Evolutionary conservation across 2,113 vertebrate species (phyloP).

Genomic region (Bufo gargarizans): DNA sequence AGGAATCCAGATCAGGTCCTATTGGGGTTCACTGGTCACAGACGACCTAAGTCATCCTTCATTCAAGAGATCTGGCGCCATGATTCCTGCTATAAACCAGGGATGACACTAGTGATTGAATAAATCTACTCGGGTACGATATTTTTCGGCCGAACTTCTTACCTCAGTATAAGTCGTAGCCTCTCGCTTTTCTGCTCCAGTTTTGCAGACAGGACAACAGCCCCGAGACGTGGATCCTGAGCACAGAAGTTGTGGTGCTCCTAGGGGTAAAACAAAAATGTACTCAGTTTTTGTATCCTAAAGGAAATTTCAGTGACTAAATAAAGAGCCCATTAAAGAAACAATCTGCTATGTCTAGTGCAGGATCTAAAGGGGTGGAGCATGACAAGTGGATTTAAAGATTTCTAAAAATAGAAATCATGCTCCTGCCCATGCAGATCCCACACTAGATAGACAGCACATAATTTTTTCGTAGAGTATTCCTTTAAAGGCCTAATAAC

Average conservation of each 20-base stretch:
- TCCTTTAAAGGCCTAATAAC: too few relatives aligned
- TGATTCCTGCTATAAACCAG: too few relatives aligned
- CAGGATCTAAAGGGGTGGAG: too few relatives aligned
- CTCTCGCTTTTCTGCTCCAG: constrained; percentile 78
- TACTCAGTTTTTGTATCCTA: not conserved
- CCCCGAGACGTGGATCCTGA: constrained; percentile 77
- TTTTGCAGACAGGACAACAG: constrained; percentile 84
- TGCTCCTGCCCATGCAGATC: too few relatives aligned
- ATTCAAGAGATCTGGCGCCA: too few relatives aligned
- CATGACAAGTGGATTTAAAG: too few relatives aligned
- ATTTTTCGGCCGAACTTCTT: not conserved
- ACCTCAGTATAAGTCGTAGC: constrained; percentile 85
- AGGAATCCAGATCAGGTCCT: too few relatives aligned
- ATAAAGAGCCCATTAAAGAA: not conserved
- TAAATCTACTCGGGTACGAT: not conserved
- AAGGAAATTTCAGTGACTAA: not conserved
- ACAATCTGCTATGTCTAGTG: not conserved
- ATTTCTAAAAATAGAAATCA: too few relatives aligned
- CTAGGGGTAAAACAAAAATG: constrained; percentile 62
- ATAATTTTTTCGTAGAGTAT: too few relatives aligned
- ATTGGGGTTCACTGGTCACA: too few relatives aligned
- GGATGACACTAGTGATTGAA: not conserved
- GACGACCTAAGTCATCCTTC: too few relatives aligned
- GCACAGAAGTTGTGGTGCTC: constrained; percentile 89
- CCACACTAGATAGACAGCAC: too few relatives aligned